Evolutionary conservation across 2,113 vertebrate genomes (phyloP), one percentile per base, ranked within the genome.

Genomic region (Misgurnus anguillicaudatus): DNA sequence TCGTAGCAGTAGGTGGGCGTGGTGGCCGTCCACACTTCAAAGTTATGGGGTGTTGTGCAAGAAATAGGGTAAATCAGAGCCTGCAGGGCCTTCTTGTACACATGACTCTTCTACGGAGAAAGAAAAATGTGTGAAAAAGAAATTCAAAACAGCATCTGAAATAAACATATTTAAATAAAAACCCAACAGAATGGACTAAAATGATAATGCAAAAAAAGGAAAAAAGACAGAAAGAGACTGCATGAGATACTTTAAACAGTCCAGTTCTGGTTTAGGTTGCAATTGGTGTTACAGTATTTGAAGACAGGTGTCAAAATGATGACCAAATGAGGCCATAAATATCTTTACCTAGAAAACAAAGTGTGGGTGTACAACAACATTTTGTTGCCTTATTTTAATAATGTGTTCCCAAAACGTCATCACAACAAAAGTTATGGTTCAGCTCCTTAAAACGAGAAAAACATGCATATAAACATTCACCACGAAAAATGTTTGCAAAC

Each of bases 61-160:
- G 98, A 99, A 87, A 99, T 98, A 79, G 98, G 98, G 90, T 99
- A 99, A 90, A 99, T 96, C 89, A 99, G 94, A 86, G 98, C 96
- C 92, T 98, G 97, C 39, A 99, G 90, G 6, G 96, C 96, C 91
- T 99, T 99, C 91, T 95, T 97, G 81, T 98, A 99, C 24, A 97
- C 96, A 0, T 98, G 97, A 58, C 82, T 94, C 92, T 97, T 99
- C 98, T 99, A 92, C 51, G 9, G n/a, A 42, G 3, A 19, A 16
- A 48, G 4, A 13, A 24, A 42, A 6, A 6, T 11, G 48, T 4
- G 38, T 31, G 36, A 42, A 0, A 24, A 4, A n/a, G 5, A 21
- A 75, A 4, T 3, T 39, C 4, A 72, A 60, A 62, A 42, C 17
- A n/a, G 55, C 11, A 10, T 74, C 57, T 47, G 39, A n/a, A n/a